Evolutionary conservation across 2,113 vertebrate species (phyloP).

Genomic region (Pelusios castaneus): DNA sequence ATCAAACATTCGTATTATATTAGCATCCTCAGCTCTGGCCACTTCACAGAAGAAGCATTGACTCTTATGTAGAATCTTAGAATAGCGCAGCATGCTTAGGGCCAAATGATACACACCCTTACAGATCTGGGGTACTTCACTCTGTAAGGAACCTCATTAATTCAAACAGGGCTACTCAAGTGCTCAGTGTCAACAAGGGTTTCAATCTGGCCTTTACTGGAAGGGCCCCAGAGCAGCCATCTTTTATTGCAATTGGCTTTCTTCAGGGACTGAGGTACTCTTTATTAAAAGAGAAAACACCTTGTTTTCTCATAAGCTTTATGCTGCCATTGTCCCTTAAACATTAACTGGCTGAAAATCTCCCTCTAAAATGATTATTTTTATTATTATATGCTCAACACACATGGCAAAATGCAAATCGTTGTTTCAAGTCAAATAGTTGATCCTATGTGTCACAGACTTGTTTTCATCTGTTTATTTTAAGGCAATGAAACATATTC

Average conservation of each 20-base stretch:
- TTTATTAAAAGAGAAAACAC: neutral
- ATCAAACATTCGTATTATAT: neutral
- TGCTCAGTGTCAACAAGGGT: neutral
- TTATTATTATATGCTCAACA: neutral
- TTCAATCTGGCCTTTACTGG: fast-evolving
- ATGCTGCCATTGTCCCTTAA: neutral
- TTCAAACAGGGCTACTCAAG: neutral
- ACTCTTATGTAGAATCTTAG: neutral
- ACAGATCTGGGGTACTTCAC: neutral
- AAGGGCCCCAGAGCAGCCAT: fast-evolving
- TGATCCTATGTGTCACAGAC: conserved; percentile 36
- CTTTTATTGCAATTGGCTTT: fast-evolving
- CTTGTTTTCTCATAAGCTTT: neutral
- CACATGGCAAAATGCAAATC: neutral
- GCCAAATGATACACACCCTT: neutral
- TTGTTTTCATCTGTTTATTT: conserved; percentile 51
- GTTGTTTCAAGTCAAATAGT: neutral
- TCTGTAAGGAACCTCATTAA: neutral
- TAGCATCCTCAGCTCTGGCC: neutral
- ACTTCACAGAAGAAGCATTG: neutral
- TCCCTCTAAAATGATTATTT: fast-evolving
- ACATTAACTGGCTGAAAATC: neutral
- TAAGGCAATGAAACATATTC: conserved; percentile 31
- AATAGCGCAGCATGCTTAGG: neutral
- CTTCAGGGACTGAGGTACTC: neutral